phyloP scores from a whole-genome alignment of 2,797 vertebrate species.

The Taenioides sp. region DNA sequence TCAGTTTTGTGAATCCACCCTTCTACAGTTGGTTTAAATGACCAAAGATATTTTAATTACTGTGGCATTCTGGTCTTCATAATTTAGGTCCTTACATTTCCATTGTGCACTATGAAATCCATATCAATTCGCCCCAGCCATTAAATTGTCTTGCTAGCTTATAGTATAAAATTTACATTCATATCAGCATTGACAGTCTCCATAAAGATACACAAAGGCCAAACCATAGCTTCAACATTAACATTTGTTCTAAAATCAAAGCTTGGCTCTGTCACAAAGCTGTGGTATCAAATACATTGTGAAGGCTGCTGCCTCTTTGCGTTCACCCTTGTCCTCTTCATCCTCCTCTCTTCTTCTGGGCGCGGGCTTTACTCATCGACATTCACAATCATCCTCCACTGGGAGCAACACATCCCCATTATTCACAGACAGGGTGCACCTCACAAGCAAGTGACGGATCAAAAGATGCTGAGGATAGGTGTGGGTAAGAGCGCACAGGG shows the following conservation, averaged over 20 bases:
- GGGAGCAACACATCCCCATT: constrained; percentile 67
- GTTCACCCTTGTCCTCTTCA: constrained; percentile 35
- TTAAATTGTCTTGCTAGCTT: background rate
- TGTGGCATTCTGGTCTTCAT: background rate
- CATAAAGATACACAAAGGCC: constrained; percentile 12
- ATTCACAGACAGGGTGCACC: constrained; percentile 64
- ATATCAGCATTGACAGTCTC: background rate
- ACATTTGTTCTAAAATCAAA: constrained; percentile 21
- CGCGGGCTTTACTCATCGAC: constrained; percentile 46
- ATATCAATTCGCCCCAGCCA: background rate
- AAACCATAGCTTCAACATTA: constrained; percentile 1
- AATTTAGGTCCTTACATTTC: background rate
- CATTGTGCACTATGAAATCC: background rate
- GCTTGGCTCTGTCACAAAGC: background rate
- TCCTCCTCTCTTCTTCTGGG: constrained; percentile 18
- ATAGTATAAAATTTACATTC: background rate
- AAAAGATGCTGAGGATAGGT: constrained; percentile 67
- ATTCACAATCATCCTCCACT: constrained; percentile 57
- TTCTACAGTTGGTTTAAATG: too few relatives aligned
- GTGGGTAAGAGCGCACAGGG: constrained; percentile 25
- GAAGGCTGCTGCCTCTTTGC: constrained; percentile 29
- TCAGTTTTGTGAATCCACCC: too few relatives aligned
- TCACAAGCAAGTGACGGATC: constrained; percentile 66
- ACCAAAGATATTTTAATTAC: background rate
- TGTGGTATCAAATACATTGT: constrained; percentile 24